Conservation (phyloP, 2,113 vertebrate genomes). For the Oryzias melastigma region DNA sequence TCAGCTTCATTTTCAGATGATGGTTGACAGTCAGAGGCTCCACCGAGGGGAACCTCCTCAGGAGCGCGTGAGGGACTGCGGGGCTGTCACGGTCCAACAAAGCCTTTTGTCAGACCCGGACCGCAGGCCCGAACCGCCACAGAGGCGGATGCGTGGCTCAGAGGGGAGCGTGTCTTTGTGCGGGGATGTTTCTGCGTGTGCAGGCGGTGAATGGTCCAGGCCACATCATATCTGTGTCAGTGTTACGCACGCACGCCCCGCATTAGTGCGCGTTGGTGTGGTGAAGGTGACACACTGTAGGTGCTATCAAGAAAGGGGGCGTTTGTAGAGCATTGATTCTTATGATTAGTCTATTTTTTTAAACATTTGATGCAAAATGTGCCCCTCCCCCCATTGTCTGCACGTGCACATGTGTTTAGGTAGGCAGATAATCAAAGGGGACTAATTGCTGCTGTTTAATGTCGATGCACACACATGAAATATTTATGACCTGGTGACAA, state of each 20-base stretch:
- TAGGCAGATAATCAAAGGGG: too few relatives aligned
- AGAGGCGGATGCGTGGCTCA: too few relatives aligned
- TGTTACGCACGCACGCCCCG: constrained; percentile 52
- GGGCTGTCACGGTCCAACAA: constrained; percentile 47
- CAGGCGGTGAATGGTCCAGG: constrained; percentile 41
- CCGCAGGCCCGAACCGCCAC: constrained; percentile 8
- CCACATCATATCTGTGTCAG: constrained; percentile 59
- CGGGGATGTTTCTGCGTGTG: not conserved
- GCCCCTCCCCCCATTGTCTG: too few relatives aligned
- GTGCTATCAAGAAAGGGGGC: constrained; percentile 21
- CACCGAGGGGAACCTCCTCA: constrained; percentile 15
- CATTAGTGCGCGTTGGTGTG: constrained; percentile 8
- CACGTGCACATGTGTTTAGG: too few relatives aligned
- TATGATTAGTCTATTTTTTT: not conserved
- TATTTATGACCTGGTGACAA: too few relatives aligned
- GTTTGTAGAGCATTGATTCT: not conserved
- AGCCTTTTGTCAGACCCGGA: constrained; percentile 45
- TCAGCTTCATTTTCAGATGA: not conserved
- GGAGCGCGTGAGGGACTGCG: constrained; percentile 14
- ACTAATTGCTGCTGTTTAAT: too few relatives aligned
- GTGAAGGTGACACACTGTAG: constrained; percentile 41
- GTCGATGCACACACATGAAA: too few relatives aligned
- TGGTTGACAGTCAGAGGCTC: not conserved
- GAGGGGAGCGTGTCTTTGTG: too few relatives aligned
- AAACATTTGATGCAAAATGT: not conserved